Percentiles rank a stretch among this genome's conserved stretches.
Conservation (phyloP, 2,113 vertebrate species). For the Myotis yumanensis region DNA sequence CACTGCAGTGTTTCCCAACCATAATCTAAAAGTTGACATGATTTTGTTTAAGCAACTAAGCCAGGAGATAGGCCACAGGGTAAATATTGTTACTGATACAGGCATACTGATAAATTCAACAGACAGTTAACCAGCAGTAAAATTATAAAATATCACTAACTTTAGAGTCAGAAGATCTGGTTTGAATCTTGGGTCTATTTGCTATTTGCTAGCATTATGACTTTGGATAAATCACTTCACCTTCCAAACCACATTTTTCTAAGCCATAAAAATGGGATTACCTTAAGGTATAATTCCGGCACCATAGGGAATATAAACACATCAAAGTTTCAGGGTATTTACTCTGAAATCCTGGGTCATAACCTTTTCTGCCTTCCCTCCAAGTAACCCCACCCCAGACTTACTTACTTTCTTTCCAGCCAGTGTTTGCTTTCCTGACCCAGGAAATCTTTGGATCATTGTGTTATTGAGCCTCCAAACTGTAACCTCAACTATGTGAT, state of each 20-base stretch:
- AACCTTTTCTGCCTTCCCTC: background rate
- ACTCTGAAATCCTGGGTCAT: background rate
- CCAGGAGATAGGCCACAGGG: background rate
- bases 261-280: background rate
- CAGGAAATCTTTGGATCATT: constrained; percentile 9
- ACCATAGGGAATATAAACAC: background rate
- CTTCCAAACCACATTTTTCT: constrained; percentile 31
- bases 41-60: constrained; percentile 37
- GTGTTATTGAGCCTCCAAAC: background rate
- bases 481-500: background rate
- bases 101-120: background rate
- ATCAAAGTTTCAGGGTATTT: background rate
- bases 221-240: constrained; percentile 10
- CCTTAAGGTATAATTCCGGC: background rate
- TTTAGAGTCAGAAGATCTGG: background rate
- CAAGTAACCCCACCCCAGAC: background rate
- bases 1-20: background rate
- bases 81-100: background rate
- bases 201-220: background rate
- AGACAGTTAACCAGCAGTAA: background rate
- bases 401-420: background rate
- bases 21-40: background rate
- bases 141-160: background rate
- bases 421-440: constrained; percentile 4
- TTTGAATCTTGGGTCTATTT: background rate